Percentiles rank a stretch among this genome's conserved stretches.
These are phyloP conservation scores for Hymenopus coronatus DNA, from an alignment of 2,888 invertebrate species.

Conservation along the genomic window DNA sequence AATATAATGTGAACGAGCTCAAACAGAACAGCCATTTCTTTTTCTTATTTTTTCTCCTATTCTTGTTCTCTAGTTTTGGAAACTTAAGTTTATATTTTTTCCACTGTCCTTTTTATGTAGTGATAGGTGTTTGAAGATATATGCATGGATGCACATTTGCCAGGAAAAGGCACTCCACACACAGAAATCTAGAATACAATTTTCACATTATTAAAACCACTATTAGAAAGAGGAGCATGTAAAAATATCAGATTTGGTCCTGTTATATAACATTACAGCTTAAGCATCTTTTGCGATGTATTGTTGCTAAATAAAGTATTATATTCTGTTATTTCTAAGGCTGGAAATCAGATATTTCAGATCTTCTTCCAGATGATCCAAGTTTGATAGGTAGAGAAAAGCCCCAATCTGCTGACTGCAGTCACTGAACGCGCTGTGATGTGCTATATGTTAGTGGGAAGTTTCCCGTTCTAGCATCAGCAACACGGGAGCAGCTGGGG, in stretches of 20 bases:
- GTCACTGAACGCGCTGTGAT: not conserved
- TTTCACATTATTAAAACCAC: not conserved
- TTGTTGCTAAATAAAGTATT: not conserved
- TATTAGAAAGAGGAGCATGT: not conserved
- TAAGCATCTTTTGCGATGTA: not conserved
- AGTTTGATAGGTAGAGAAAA: not conserved
- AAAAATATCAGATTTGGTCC: not conserved
- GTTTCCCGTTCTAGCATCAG: constrained; percentile 44
- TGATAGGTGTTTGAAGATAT: not conserved
- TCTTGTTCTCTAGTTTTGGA: too few relatives aligned
- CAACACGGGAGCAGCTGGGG: constrained; percentile 47
- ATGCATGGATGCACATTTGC: not conserved
- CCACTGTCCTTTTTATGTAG: too few relatives aligned
- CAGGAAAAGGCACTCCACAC: not conserved
- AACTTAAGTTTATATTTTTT: too few relatives aligned
- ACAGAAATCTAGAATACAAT: not conserved
- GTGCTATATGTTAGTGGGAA: constrained; percentile 1
- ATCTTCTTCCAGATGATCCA: not conserved
- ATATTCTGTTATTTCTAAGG: not conserved
- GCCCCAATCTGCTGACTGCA: not conserved
- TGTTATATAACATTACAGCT: not conserved
- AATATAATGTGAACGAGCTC: too few relatives aligned
- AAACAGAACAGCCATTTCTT: too few relatives aligned
- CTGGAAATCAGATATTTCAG: not conserved
- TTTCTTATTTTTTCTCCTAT: too few relatives aligned